Evolutionary conservation across 2,113 vertebrate genomes (phyloP).

Genomic region (Apus apus): DNA sequence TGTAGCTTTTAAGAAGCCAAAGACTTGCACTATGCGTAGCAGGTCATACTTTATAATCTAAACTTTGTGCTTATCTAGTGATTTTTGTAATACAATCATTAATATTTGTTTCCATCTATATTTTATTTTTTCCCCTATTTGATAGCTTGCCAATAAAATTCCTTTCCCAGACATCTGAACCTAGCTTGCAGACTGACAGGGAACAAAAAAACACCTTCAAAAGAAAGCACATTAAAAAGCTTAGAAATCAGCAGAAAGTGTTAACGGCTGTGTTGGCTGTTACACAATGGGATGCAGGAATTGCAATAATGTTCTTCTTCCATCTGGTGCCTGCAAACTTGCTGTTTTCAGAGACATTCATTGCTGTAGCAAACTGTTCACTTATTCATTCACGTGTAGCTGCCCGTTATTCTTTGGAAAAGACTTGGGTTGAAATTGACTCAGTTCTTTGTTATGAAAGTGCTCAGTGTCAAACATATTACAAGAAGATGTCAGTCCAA

Average conservation of each 20-base stretch:
- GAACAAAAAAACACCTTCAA: conserved; percentile 52
- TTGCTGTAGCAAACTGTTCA: conserved; percentile 66
- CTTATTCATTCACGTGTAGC: conserved; percentile 56
- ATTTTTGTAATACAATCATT: not conserved
- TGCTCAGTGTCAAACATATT: conserved; percentile 47
- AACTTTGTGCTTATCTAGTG: conserved; percentile 10
- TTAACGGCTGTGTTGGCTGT: conserved; percentile 68
- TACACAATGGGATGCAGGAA: conserved; percentile 61
- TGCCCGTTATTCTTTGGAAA: conserved; percentile 61
- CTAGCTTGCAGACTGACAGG: conserved; percentile 44
- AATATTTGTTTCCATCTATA: conserved; percentile 33
- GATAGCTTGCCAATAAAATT: conserved; percentile 40
- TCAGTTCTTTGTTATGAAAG: conserved; percentile 41
- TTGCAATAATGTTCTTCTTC: conserved; percentile 67
- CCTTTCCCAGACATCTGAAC: conserved; percentile 32
- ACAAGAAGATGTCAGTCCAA: conserved; percentile 53
- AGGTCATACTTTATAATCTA: not conserved
- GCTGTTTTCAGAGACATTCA: conserved; percentile 55
- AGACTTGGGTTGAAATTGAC: conserved; percentile 3
- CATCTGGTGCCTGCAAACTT: conserved; percentile 67
- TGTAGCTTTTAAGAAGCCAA: not conserved
- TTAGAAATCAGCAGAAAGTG: conserved; percentile 64
- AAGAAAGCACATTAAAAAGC: conserved; percentile 50
- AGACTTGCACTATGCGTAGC: not conserved
- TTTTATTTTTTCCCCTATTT: conserved; percentile 11